phyloP scores from a whole-genome alignment of 2,797 vertebrate genomes.

The Thaleichthys pacificus region DNA sequence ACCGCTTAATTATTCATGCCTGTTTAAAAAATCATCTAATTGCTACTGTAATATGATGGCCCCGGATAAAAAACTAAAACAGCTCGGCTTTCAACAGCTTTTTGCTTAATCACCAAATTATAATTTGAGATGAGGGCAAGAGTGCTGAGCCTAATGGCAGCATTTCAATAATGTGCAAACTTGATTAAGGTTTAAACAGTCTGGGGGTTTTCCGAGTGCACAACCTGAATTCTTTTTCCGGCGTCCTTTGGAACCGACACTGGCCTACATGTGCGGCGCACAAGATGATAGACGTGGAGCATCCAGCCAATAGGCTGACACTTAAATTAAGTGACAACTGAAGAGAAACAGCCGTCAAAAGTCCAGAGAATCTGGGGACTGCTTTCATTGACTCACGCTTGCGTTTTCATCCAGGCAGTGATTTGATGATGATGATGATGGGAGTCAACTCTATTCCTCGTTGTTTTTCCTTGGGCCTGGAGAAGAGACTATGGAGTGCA shows the following conservation, averaged over 20 bases:
- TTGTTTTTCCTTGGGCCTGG: constrained; percentile 49
- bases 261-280: too few relatives aligned
- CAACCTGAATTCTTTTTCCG: too few relatives aligned
- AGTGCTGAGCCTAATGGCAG: constrained; percentile 25
- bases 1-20: constrained; percentile 61
- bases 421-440: constrained; percentile 48
- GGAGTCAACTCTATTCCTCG: constrained; percentile 53
- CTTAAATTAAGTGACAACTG: neutral
- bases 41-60: constrained; percentile 52
- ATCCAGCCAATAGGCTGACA: neutral
- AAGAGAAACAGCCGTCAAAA: constrained; percentile 38
- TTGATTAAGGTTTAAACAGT: constrained; percentile 6
- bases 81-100: constrained; percentile 30
- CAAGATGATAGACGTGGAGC: too few relatives aligned
- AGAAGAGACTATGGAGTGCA: constrained; percentile 42
- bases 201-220: neutral
- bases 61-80: constrained; percentile 51
- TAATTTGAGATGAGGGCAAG: constrained; percentile 42
- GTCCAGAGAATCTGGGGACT: too few relatives aligned
- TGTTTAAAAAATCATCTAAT: constrained; percentile 43
- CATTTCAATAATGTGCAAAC: constrained; percentile 22
- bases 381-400: too few relatives aligned
- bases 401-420: neutral
- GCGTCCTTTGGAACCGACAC: too few relatives aligned
- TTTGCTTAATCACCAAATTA: constrained; percentile 40